These are phyloP conservation scores for Marasmarcha lunaedactyla DNA, from an alignment of 2,888 invertebrate species.

Conservation along the genomic window DNA sequence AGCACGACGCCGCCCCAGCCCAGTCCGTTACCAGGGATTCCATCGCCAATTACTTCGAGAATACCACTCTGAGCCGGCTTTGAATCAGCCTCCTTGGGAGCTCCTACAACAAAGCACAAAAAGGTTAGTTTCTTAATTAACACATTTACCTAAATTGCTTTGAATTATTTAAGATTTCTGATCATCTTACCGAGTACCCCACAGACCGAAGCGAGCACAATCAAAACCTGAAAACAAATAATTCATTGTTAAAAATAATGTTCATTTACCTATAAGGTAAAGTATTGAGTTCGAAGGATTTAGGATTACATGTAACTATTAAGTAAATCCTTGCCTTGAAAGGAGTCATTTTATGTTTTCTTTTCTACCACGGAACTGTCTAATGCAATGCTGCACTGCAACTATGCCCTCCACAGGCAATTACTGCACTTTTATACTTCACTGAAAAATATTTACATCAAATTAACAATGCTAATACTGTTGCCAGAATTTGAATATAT, in stretches of 20 bases:
- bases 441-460: conserved; percentile 52
- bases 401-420: conserved; percentile 21
- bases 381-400: conserved; percentile 26
- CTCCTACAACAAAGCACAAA: conserved; percentile 14
- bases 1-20: conserved; percentile 17
- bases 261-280: not conserved
- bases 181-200: not conserved
- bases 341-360: conserved; percentile 37
- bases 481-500: conserved; percentile 41
- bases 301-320: no score
- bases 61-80: not conserved
- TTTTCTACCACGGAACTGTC: conserved; percentile 23
- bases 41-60: conserved; percentile 8
- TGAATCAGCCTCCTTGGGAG: conserved; percentile 22
- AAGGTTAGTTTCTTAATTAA: not conserved
- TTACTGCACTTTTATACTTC: conserved; percentile 56
- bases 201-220: not conserved
- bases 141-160: not conserved
- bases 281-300: no score
- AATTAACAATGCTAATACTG: conserved; percentile 54
- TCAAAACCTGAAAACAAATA: not conserved
- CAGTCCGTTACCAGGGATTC: no score
- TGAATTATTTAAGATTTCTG: not conserved
- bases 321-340: conserved; percentile 44
- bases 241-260: not conserved